Evolutionary conservation across 2,888 invertebrate genomes (phyloP), one percentile per base, ranked within the genome.

Genomic region (Disparrhopalites patrizii): DNA sequence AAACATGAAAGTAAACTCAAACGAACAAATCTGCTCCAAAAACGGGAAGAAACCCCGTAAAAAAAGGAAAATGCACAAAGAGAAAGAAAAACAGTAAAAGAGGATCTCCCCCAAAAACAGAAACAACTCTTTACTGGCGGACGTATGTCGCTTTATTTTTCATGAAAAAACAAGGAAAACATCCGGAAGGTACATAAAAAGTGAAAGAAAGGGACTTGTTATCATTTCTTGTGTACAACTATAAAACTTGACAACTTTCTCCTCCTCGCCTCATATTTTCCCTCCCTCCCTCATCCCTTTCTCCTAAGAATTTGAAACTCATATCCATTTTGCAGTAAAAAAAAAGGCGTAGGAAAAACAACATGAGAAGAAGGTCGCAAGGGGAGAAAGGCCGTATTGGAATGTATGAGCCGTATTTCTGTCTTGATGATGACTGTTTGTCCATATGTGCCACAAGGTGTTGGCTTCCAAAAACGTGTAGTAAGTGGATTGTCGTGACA

Each of bases 211-310:
- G 47, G 25, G 47, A 20, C 47, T 47, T 47, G 20, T 47, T 47
- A 47, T 47, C 47, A 47, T 47, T 47, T 10, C n/a, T n/a, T n/a
- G n/a, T n/a, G n/a, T n/a, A n/a, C 18, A 47, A 47, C 47, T 47
- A 47, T 47, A 47, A 47, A 47, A 47, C 15, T 47, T 47, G 47
- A 47, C 47, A 47, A 47, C 47, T 47, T 47, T 47, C 25, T 47
- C 43, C n/a, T n/a, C n/a, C 23, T 47, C 47, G 8, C 23, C 40
- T 40, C n/a, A 25, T 18, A 7, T 8, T 40, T 13, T 55, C 54
- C 2, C 15, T 10, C 10, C 18, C 18, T 40, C 18, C 40, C 40
- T 40, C 40, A 15, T 40, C 3, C 40, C 40, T 40, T 40, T 15
- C 18, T 40, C 18, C 13, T 13, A 4, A 10, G 4, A 18, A 40